Base-by-base conservation (phyloP, 2,797 vertebrate genomes). In the Rhinoraja longicauda region DNA sequence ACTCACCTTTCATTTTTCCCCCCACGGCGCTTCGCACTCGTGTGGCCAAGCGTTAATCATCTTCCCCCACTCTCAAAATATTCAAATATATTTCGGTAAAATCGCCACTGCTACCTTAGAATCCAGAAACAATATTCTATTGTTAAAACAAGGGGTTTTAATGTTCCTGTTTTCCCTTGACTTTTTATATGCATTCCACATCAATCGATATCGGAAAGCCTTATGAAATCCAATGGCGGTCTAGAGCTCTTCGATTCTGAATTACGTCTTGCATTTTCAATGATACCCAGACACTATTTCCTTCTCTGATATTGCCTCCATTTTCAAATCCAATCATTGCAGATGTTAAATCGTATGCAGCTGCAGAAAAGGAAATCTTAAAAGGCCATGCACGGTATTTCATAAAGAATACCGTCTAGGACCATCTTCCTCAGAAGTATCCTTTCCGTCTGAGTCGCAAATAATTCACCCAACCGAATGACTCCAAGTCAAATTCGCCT, bases 221-320 rank as follows among this genome's bases (percentile, higher is more conserved):
- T 75, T 45, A 53, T 73, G 64, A 91, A 92, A 73, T 92, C 90
- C 90, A 92, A 91, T 75, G 70, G 90, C 64, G 70, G 90, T 72
- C 10, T 45, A 70, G 70, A 73, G 64, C 90, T 92, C 53, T 75
- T 92, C 67, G 21, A 45, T 72, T 72, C 39, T 92, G 82, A n/a
- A 59, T 86, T 29, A 29, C 82, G 77, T 19, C 77, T 39, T 39
- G 39, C 6, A 29, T 72, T 75, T 72, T 92, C 70, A 53, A 8
- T 92, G 39, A 53, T 57, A 36, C 39, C 39, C 39, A 72, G 13
- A 75, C 15, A 53, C 9, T n/a, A 70, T 73, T 75, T 73, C 90
- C 70, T 92, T 73, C 12, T 70, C 70, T 24, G 90, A 57, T 53
- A 73, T 57, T 92, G 67, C 70, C 72, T 92, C 39, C 90, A 92